Conservation (phyloP, 2,888 invertebrate species). For the Campaea margaritaria region DNA sequence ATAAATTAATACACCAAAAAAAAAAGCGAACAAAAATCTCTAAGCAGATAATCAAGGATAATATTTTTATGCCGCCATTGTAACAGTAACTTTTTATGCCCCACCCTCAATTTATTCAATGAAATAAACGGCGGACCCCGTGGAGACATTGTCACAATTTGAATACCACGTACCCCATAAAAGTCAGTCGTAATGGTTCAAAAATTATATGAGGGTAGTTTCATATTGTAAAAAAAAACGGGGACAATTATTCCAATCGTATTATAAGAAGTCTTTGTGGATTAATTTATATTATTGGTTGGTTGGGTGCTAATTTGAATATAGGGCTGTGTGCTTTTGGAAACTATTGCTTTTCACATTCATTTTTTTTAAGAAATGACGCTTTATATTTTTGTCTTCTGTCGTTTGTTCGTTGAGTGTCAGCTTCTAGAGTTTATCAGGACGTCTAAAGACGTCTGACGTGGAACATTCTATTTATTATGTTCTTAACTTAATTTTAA, state of each 20-base stretch:
- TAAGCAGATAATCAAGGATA: no score
- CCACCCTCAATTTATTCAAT: conserved; percentile 42
- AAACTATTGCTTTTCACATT: neutral
- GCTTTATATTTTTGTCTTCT: no score
- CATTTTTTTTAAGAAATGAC: no score
- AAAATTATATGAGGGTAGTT: conserved; percentile 47
- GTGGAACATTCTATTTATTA: no score
- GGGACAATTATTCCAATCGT: conserved; percentile 38
- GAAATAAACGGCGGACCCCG: conserved; percentile 44
- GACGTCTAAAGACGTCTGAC: no score
- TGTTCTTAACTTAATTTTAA: no score
- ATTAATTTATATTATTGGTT: conserved; percentile 37
- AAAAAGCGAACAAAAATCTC: no score
- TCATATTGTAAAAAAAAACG: conserved; percentile 29
- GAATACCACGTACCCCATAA: conserved; percentile 42
- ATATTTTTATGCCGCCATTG: conserved; percentile 16
- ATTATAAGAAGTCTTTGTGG: conserved; percentile 39
- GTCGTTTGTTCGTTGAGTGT: no score
- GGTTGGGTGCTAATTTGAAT: conserved; percentile 26
- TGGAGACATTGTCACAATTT: conserved; percentile 44
- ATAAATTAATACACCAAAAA: no score
- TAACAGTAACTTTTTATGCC: conserved; percentile 33
- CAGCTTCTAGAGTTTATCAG: no score
- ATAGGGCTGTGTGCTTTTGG: conserved; percentile 3
- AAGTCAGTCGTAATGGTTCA: conserved; percentile 46